Base-by-base conservation (phyloP, 2,888 invertebrate genomes). In the Limnephilus rhombicus region DNA sequence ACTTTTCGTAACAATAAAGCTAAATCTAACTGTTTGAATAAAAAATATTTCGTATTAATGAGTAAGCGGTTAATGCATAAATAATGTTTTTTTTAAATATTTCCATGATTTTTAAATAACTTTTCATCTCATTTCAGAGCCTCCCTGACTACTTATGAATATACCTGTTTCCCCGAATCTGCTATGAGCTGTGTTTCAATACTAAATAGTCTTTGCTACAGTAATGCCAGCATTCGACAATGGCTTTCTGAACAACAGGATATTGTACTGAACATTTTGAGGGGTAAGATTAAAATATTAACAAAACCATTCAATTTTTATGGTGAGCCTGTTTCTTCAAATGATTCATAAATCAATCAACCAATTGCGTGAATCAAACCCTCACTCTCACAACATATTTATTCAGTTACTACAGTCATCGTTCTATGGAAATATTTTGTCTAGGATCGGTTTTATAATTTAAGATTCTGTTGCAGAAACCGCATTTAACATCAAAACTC, bases 161-260 rank as follows among this genome's bases (percentile, higher is more conserved):
- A 95, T 93, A 94, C 96, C 2, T 96, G 96, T 2, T 96, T 95
- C 94, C 96, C 94, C 94, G 96, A 95, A 94, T 97, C 94, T 95
- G 97, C 95, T 94, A 96, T 95, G 94, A 97, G 95, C 94, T 98
- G 94, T 95, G 97, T 94, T 94, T 96, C 94, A 92, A 95, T 95
- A 93, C 94, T 94, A 94, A 96, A 96, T 94, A 96, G 96, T 92
- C 94, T 96, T 31, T 93, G 92, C 45, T 93, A 92, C 86, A 80
- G 80, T 37, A 93, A 86, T 90, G 37, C 91, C 13, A 91, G 45
- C 31, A 90, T 93, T 37, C 91, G 94, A 80, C 93, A 91, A 15
- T 93, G 93, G 93, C 92, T 91, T 3, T 92, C 94, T 13, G 92
- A 93, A 86, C 92, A 93, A 15, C 88, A 85, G n/a, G 91, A 96